Percentiles rank a stretch among this genome's conserved stretches.
Conservation (phyloP, 1,140 invertebrate species). For the Drosophila suzukii region DNA sequence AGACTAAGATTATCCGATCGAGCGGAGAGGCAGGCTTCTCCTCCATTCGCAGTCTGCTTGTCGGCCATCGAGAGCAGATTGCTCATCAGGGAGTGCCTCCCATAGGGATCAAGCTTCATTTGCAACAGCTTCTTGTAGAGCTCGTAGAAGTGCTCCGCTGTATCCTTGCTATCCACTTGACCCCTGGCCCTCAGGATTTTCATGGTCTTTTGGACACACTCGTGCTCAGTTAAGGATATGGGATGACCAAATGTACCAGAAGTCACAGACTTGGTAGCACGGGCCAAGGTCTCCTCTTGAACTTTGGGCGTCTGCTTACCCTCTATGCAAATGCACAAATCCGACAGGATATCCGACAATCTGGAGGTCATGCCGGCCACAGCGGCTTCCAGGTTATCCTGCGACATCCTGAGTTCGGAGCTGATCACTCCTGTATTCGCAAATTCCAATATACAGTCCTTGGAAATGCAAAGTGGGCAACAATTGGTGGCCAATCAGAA, state of each 20-base stretch:
- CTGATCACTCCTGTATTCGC: not conserved
- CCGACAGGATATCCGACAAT: not conserved
- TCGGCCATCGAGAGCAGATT: constrained; percentile 2
- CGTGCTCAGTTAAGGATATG: not conserved
- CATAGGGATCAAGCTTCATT: not conserved
- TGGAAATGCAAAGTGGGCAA: not conserved
- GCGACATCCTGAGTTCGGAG: not conserved
- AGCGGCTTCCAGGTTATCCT: not conserved
- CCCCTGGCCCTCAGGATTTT: not conserved
- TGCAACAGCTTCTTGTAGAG: constrained; percentile 6
- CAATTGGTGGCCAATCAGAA: constrained; percentile 18
- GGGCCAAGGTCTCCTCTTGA: not conserved
- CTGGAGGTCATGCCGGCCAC: not conserved
- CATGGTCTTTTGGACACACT: constrained; percentile 13
- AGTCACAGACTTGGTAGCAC: not conserved
- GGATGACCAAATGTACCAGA: too few species aligned
- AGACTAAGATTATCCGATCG: not conserved
- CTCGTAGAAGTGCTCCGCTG: not conserved
- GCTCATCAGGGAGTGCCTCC: constrained; percentile 6
- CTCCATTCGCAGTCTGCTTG: not conserved
- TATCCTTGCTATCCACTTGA: not conserved
- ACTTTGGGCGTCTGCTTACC: constrained; percentile 5
- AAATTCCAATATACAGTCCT: constrained; percentile 8
- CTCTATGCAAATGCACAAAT: constrained; percentile 15
- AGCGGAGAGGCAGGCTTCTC: not conserved